Percentiles rank a stretch among this genome's conserved stretches.
Conservation (phyloP, 2,888 invertebrate species). For the Plebejus argus region DNA sequence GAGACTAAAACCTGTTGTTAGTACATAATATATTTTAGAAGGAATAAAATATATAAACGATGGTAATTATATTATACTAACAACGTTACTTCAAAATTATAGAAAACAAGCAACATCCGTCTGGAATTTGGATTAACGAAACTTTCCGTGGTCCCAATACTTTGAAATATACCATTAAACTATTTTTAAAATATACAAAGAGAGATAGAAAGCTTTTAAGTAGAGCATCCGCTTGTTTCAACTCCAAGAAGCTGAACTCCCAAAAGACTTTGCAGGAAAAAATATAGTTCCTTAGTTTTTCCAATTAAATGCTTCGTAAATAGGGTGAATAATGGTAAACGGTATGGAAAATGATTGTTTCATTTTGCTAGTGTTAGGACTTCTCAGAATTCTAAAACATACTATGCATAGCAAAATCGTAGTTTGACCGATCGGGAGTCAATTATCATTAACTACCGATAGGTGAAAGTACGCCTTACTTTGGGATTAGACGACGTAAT, state of each 20-base stretch:
- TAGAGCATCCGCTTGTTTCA: conserved; percentile 9
- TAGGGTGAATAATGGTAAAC: background rate
- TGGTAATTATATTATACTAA: background rate
- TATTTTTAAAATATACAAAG: background rate
- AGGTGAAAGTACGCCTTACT: too few relatives aligned
- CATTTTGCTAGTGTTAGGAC: background rate
- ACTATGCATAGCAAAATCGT: background rate
- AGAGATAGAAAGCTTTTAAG: conserved; percentile 4
- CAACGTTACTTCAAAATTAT: background rate
- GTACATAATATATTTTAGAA: too few relatives aligned
- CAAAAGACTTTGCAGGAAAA: conserved; percentile 9
- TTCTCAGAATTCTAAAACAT: background rate
- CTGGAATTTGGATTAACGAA: background rate
- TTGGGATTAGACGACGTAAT: too few relatives aligned
- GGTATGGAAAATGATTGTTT: background rate
- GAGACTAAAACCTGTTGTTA: too few relatives aligned
- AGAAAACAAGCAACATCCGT: background rate
- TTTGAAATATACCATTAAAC: conserved; percentile 1
- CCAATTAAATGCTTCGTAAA: conserved; percentile 5
- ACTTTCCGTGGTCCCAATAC: background rate
- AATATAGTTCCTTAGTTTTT: conserved; percentile 1
- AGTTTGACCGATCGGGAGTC: background rate
- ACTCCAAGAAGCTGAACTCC: background rate
- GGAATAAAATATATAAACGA: background rate
- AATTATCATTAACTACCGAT: too few relatives aligned